These are phyloP conservation scores for Lepus townsendii DNA, from an alignment of 2,797 vertebrate species.

Conservation along the genomic window DNA sequence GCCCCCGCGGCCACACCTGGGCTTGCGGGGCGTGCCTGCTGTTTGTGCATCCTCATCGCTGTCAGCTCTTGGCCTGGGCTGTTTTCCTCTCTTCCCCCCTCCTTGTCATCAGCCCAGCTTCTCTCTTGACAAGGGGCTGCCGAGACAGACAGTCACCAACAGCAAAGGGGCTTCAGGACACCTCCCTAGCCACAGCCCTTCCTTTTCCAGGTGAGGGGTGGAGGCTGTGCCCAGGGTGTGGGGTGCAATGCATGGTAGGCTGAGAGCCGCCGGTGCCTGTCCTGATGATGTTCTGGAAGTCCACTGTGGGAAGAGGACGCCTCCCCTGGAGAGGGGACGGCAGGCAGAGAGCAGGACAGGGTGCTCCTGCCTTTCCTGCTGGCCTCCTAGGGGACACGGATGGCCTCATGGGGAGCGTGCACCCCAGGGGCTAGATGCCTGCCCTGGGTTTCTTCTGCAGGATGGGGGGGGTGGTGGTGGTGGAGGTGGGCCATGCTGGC, in stretches of 20 bases:
- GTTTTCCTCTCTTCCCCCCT: conserved; percentile 56
- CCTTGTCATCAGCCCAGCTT: conserved; percentile 26
- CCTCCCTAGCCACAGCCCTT: not conserved
- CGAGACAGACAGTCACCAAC: not conserved
- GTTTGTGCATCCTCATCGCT: conserved; percentile 75
- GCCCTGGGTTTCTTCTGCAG: not conserved
- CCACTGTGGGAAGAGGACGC: not conserved
- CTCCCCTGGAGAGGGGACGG: not conserved
- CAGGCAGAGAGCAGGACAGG: no score
- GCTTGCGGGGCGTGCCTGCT: conserved; percentile 70
- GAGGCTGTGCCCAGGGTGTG: not conserved
- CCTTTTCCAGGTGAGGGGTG: not conserved
- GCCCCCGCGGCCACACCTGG: conserved; percentile 59
- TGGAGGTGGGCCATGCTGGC: not conserved
- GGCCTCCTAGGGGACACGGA: not conserved
- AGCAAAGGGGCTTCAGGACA: not conserved
- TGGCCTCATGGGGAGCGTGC: not conserved
- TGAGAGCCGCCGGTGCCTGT: fast-evolving
- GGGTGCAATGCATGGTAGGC: not conserved
- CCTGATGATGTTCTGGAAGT: not conserved
- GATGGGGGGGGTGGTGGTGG: no score
- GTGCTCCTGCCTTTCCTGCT: not conserved
- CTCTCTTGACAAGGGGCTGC: not conserved
- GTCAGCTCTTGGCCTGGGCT: conserved; percentile 65
- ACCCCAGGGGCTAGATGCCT: not conserved